Base-by-base conservation (phyloP, 2,797 vertebrate genomes). In the Chrosomus eos region DNA sequence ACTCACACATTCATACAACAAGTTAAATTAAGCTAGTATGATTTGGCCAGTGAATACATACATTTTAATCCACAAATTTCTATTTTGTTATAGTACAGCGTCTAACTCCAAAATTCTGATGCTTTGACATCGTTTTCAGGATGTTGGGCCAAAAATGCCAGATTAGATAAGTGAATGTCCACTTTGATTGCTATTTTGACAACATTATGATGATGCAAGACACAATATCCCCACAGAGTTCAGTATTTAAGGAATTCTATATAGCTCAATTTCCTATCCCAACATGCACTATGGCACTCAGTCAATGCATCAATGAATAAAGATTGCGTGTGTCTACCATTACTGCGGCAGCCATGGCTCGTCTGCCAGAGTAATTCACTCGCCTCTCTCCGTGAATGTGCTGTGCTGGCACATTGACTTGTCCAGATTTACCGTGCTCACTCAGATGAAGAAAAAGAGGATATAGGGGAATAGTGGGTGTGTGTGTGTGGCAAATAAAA, bases 351-450 rank as follows among this genome's bases (percentile, higher is more conserved):
- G 31, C 36, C 89, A 81, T 68, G 68, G 76, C 88, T 88, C 13
- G 85, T 87, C 87, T 91, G 82, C 89, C 84, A 85, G 67, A 82
- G 87, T 88, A 67, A 92, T 85, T 87, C 77, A 85, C 78, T 88
- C 79, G 28, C 67, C 77, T 45, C 43, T 84, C 81, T 84, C 43
- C 2, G 21, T 73, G 91, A 93, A 93, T 93, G 92, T 95, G 93
- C 94, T 87, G 91, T 31, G 92, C 89, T 85, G 88, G 93, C 93
- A 93, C 93, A 94, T 91, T 85, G 89, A 89, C 71, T 87, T 92
- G 80, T 90, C 90, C 88, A 93, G 92, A 94, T 95, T 94, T 94
- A 95, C 90, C 89, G 93, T 91, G 93, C 92, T 93, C 93, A 91
- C 90, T 94, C 92, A 92, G 90, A 92, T 84, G 93, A 92, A 93